phyloP scores from a whole-genome alignment of 2,797 vertebrate genomes.

The Halcyon leucocephala region DNA sequence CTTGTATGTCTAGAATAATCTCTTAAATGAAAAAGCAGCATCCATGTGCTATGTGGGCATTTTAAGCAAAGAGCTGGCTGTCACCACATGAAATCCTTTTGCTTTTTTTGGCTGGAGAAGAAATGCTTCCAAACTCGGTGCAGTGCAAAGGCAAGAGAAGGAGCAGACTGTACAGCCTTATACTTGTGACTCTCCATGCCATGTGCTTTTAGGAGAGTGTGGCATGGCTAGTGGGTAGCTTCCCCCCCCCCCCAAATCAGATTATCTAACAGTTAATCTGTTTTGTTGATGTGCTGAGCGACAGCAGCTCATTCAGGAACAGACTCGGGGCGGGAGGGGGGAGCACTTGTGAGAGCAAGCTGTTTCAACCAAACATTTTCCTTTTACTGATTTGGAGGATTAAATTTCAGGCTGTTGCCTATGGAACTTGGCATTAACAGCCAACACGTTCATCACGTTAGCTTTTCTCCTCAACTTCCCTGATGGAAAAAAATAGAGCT shows the following conservation, averaged over 20 bases:
- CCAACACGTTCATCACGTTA: background rate
- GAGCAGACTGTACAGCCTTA: background rate
- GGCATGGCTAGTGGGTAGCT: background rate
- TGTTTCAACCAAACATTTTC: slow-evolving; percentile 40
- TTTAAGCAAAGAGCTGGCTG: background rate
- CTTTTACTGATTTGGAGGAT: slow-evolving; percentile 16
- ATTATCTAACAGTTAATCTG: slow-evolving; percentile 66
- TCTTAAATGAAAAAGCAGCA: background rate
- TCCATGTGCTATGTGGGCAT: background rate
- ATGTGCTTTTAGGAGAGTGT: slow-evolving; percentile 25
- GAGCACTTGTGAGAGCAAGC: background rate
- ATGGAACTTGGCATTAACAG: slow-evolving; percentile 2
- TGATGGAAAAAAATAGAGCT: background rate
- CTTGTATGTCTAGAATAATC: background rate
- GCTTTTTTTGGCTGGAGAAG: background rate
- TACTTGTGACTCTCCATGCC: background rate
- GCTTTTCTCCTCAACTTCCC: background rate
- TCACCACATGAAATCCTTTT: background rate
- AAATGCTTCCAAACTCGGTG: background rate
- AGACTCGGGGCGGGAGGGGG: background rate
- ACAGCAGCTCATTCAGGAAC: slow-evolving; percentile 36
- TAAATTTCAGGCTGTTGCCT: slow-evolving; percentile 50
- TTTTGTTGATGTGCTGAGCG: slow-evolving; percentile 29
- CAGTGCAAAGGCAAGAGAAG: background rate
- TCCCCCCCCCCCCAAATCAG: background rate